A percentile compares a stretch with the other conserved stretches of the same genome.
Evolutionary conservation across 2,888 invertebrate species (phyloP).

Genomic region (Pecten maximus): DNA sequence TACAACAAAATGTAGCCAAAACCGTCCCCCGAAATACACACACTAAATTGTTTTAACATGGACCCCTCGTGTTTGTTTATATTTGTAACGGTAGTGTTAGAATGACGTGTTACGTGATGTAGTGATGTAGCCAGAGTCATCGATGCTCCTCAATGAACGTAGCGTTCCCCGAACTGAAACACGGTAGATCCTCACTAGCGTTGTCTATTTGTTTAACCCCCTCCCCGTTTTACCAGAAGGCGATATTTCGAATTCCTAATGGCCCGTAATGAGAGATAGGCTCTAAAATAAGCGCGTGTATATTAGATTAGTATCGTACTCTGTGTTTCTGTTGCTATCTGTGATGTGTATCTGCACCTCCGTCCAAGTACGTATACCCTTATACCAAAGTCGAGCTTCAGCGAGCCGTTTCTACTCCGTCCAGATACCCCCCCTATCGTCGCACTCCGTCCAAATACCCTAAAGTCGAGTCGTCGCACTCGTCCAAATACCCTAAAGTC

Average conservation of each 20-base stretch:
- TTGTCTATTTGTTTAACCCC: background rate
- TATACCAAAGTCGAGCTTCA: too few relatives aligned
- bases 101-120: background rate
- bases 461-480: too few relatives aligned
- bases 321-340: background rate
- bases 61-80: background rate
- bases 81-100: background rate
- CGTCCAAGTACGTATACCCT: too few relatives aligned
- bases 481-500: too few relatives aligned
- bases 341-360: too few relatives aligned
- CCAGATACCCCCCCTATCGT: too few relatives aligned
- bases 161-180: too few relatives aligned
- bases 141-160: background rate
- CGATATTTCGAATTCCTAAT: conserved; percentile 29
- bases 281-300: background rate
- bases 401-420: too few relatives aligned
- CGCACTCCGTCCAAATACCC: too few relatives aligned
- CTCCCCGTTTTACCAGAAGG: conserved; percentile 5
- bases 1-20: conserved; percentile 7
- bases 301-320: background rate
- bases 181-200: background rate
- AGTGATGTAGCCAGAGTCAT: background rate
- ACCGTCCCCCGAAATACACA: background rate
- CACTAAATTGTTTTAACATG: background rate
- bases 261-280: conserved; percentile 6